Base-by-base conservation (phyloP, 1,140 invertebrate species). In the Drosophila sulfurigaster region DNA sequence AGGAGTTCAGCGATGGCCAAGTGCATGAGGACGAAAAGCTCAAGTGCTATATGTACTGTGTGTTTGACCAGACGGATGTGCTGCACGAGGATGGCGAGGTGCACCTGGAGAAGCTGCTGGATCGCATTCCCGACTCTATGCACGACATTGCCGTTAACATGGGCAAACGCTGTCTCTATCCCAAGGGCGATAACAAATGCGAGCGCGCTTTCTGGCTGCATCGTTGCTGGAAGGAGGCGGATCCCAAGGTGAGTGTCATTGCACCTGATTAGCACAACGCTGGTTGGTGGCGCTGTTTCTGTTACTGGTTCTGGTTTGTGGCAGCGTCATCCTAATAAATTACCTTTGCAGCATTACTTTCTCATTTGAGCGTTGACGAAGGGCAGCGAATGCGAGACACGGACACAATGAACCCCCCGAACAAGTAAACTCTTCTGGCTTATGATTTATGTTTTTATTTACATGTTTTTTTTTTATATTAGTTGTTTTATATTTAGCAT, bases 31-130 rank as follows among this genome's bases (percentile, higher is more conserved):
- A 90, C 41, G 81, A 83, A 62, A 56, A 70, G 20, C 74, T 89
- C 10, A 90, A 90, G 48, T 90, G 82, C 52, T 90, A 87, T 38
- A 90, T 90, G 82, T 78, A 87, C 54, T 90, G 86, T 66, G 73
- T 90, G 25, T 90, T 87, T 46, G 76, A 87, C 48, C 75, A 83
- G 66, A 79, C 69, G 13, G 74, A 81, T 71, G 81, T 87, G 6
- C 64, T 85, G 60, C 72, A 87, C 67, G 87, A 87, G 56, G 75
- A 83, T 28, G 85, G 87, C 20, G 76, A 90, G 51, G 81, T 87
- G 45, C 78, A 87, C 59, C 54, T 87, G 58, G 81, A 83, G 57
- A 87, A 83, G 48, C 46, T 91, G 32, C 43, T 70, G 32, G 75
- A 88, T 51, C 71, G 69, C 2, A 1, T 88, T 46, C 81, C 79